Evolutionary conservation across 2,797 vertebrate species (phyloP).

Genomic region (Sandelia bainsii): DNA sequence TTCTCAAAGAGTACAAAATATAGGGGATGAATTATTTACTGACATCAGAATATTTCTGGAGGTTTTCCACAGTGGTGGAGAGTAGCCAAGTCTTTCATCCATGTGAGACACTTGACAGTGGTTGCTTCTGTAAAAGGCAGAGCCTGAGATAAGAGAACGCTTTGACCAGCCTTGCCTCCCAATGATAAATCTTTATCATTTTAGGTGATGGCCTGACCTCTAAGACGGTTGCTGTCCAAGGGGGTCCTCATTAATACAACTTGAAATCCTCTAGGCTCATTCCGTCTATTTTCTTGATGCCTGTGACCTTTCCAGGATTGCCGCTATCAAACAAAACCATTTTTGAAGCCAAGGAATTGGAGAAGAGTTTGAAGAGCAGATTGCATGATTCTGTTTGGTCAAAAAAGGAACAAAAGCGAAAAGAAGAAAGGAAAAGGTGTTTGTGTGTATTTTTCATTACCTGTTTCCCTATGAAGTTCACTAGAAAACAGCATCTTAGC

Average conservation of each 20-base stretch:
- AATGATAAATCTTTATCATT: conserved; percentile 89
- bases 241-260: conserved; percentile 88
- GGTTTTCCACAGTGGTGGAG: conserved; percentile 77
- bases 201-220: conserved; percentile 89
- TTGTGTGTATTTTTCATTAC: conserved; percentile 28
- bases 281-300: conserved; percentile 85
- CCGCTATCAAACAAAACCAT: conserved; percentile 81
- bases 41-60: conserved; percentile 77
- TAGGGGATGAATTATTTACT: conserved; percentile 87
- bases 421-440: conserved; percentile 16
- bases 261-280: conserved; percentile 85
- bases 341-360: conserved; percentile 74
- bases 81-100: conserved; percentile 83
- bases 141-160: conserved; percentile 83
- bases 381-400: conserved; percentile 68
- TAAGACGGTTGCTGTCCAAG: conserved; percentile 80
- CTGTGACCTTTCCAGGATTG: conserved; percentile 86
- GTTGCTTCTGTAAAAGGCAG: conserved; percentile 82
- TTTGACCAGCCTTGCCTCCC: conserved; percentile 83
- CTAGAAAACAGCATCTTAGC: conserved; percentile 9
- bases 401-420: conserved; percentile 29
- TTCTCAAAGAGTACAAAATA: conserved; percentile 86
- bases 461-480: background rate
- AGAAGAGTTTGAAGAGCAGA: conserved; percentile 72
- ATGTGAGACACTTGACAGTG: conserved; percentile 81